Conservation (phyloP, 2,797 vertebrate genomes). For the Thripadectes ignobilis region DNA sequence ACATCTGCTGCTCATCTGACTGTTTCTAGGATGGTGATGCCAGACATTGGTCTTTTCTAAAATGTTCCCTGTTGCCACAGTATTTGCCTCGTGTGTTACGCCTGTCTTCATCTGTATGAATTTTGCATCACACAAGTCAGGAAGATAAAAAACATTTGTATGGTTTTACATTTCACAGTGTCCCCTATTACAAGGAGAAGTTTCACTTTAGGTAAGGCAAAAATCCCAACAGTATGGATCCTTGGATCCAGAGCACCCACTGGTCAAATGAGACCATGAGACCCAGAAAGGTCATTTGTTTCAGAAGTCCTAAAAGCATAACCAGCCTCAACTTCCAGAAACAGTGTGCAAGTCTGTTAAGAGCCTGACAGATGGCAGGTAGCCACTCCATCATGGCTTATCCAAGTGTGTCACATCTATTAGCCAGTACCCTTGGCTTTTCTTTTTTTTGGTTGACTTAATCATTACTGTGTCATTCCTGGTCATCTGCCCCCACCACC, state of each 20-base stretch:
- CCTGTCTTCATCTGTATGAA: fast-evolving
- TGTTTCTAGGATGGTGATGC: background rate
- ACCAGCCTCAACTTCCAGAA: background rate
- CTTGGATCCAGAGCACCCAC: background rate
- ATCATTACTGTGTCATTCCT: background rate
- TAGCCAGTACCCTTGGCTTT: background rate
- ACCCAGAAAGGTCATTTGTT: background rate
- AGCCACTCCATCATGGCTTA: background rate
- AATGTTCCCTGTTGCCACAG: fast-evolving
- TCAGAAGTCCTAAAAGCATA: background rate
- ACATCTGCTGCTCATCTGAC: background rate
- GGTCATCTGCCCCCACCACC: background rate
- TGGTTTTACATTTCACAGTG: background rate
- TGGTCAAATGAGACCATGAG: background rate
- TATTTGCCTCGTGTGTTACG: fast-evolving
- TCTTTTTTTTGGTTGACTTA: background rate
- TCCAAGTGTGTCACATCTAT: background rate
- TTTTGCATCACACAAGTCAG: background rate
- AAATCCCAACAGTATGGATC: background rate
- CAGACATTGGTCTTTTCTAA: background rate
- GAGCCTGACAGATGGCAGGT: background rate
- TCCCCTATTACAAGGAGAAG: background rate
- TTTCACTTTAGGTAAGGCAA: background rate
- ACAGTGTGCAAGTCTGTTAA: background rate
- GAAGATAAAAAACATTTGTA: background rate